Percentiles rank a stretch among this genome's conserved stretches.
phyloP scores from a whole-genome alignment of 2,113 vertebrate genomes.

The Camelus dromedarius region DNA sequence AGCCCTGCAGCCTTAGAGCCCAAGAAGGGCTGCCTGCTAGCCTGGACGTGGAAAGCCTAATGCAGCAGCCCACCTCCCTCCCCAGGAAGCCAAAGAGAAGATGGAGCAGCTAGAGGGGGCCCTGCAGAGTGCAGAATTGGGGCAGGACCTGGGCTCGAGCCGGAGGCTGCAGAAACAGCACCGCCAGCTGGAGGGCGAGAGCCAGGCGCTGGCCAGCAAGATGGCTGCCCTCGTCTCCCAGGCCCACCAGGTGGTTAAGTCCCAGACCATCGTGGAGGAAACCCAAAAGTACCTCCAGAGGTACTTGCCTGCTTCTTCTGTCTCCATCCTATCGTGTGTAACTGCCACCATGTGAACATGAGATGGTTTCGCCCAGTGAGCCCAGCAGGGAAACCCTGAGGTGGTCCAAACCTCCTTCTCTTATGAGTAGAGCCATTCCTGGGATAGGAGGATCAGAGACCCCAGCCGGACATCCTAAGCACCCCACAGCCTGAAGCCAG shows the following conservation, averaged over 20 bases:
- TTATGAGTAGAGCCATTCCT: background rate
- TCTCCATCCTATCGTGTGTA: background rate
- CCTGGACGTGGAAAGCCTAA: background rate
- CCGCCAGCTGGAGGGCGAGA: slow-evolving; percentile 90
- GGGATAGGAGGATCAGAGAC: background rate
- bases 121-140: slow-evolving; percentile 88
- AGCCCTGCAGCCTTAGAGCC: background rate
- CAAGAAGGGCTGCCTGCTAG: background rate
- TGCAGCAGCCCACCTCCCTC: background rate
- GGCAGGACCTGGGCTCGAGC: slow-evolving; percentile 91
- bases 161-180: slow-evolving; percentile 91
- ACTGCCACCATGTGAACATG: background rate
- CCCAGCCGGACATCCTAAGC: background rate
- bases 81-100: slow-evolving; percentile 92
- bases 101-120: slow-evolving; percentile 91
- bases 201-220: slow-evolving; percentile 90
- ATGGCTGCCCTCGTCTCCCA: slow-evolving; percentile 91
- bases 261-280: slow-evolving; percentile 89
- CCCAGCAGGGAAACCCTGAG: no score
- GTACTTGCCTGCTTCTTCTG: slow-evolving; percentile 74
- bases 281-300: slow-evolving; percentile 91
- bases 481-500: background rate
- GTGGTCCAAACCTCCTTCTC: background rate
- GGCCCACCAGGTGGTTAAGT: slow-evolving; percentile 89
- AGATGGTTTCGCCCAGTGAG: background rate